Conservation (phyloP, 2,113 vertebrate species). For the Origma solitaria region DNA sequence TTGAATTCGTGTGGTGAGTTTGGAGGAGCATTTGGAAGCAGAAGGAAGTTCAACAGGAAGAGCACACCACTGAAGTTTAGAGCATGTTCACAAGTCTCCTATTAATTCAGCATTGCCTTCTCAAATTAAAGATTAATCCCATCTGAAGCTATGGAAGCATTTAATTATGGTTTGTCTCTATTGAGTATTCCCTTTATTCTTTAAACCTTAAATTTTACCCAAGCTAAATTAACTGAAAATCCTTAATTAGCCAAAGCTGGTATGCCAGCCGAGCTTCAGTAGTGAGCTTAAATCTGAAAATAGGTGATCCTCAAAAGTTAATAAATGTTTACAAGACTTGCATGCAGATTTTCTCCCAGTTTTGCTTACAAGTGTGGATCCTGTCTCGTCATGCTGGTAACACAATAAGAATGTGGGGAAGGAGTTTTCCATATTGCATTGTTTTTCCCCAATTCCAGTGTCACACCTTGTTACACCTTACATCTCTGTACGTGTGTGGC, state of each 20-base stretch:
- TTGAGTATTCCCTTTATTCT: neutral
- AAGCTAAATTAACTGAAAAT: neutral
- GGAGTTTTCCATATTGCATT: neutral
- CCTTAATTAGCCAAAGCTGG: neutral
- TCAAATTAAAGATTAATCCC: neutral
- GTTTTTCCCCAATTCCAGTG: neutral
- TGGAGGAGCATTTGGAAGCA: neutral
- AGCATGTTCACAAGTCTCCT: neutral
- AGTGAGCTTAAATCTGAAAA: neutral
- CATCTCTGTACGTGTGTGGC: too few relatives aligned
- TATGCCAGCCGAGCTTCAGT: neutral
- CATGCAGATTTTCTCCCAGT: neutral
- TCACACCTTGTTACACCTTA: neutral
- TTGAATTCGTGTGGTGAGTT: neutral
- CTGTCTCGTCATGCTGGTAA: neutral
- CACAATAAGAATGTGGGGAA: neutral
- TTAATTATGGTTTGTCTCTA: neutral
- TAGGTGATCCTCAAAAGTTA: neutral
- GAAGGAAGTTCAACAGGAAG: neutral
- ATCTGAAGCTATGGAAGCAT: neutral
- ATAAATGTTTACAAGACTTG: neutral
- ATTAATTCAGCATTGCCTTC: neutral
- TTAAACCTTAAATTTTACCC: neutral
- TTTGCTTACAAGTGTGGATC: neutral
- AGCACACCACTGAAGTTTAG: neutral